phyloP scores from a whole-genome alignment of 2,113 vertebrate species.

The Noctilio leporinus region DNA sequence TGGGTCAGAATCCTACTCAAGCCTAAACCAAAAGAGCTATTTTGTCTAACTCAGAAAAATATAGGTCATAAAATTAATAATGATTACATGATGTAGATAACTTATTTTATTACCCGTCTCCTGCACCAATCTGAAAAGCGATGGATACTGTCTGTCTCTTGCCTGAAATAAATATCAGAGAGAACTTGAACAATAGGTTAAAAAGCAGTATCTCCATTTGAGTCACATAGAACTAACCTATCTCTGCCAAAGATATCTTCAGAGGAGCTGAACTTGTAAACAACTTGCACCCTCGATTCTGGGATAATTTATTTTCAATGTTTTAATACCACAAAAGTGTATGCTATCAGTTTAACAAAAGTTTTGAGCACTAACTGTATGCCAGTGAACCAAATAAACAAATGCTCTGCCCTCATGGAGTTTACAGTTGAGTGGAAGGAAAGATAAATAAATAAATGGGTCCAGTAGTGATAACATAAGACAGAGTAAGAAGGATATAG shows the following conservation, averaged over 20 bases:
- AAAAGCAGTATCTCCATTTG: neutral
- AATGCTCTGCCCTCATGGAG: neutral
- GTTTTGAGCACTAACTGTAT: neutral
- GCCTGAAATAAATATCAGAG: neutral
- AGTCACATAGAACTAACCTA: neutral
- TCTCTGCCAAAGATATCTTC: neutral
- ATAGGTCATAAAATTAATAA: slow-evolving; percentile 1
- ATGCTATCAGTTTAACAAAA: neutral
- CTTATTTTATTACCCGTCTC: neutral
- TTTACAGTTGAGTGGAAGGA: neutral
- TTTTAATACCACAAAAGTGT: neutral
- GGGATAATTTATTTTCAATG: neutral
- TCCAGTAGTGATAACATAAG: neutral
- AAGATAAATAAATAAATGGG: neutral
- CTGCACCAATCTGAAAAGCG: neutral
- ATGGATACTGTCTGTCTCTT: neutral
- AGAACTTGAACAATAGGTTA: neutral
- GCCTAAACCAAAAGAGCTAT: neutral
- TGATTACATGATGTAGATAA: neutral
- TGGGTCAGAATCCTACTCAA: slow-evolving; percentile 43
- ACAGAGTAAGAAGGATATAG: neutral
- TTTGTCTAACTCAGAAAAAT: slow-evolving; percentile 16
- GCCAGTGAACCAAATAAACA: neutral
- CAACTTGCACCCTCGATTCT: neutral
- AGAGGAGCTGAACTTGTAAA: neutral